These are phyloP conservation scores for Bucco capensis DNA, from an alignment of 2,113 vertebrate species.

Conservation along the genomic window DNA sequence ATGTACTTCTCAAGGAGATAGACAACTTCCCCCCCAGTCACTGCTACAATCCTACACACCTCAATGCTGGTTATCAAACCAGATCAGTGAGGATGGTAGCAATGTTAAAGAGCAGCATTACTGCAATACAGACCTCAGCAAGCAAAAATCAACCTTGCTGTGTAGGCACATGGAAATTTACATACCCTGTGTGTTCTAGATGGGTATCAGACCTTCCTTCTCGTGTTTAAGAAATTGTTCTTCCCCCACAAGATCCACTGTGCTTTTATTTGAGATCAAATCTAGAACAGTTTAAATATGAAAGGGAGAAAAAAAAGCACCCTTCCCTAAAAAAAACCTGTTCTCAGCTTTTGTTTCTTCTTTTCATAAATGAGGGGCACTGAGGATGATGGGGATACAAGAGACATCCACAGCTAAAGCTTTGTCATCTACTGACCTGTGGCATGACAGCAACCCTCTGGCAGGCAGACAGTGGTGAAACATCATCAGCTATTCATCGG, in stretches of 20 bases:
- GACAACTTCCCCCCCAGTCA: fast-evolving
- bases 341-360: not conserved
- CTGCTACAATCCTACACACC: not conserved
- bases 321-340: not conserved
- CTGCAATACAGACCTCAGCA: not conserved
- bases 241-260: not conserved
- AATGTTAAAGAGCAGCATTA: not conserved
- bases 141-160: not conserved
- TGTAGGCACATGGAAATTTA: not conserved
- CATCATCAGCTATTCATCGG: not conserved
- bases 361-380: not conserved
- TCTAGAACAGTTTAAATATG: not conserved
- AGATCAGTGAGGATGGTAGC: not conserved
- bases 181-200: not conserved
- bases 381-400: not conserved
- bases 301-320: not conserved
- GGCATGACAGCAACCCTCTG: not conserved
- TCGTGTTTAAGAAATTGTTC: not conserved
- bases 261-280: not conserved
- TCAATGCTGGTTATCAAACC: not conserved
- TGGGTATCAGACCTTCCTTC: not conserved
- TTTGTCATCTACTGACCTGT: not conserved
- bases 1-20: not conserved
- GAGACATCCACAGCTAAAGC: not conserved
- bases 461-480: not conserved